Percentiles rank a stretch among this genome's conserved stretches.
Evolutionary conservation across 2,797 vertebrate genomes (phyloP).

Genomic region (Onychomys torridus): DNA sequence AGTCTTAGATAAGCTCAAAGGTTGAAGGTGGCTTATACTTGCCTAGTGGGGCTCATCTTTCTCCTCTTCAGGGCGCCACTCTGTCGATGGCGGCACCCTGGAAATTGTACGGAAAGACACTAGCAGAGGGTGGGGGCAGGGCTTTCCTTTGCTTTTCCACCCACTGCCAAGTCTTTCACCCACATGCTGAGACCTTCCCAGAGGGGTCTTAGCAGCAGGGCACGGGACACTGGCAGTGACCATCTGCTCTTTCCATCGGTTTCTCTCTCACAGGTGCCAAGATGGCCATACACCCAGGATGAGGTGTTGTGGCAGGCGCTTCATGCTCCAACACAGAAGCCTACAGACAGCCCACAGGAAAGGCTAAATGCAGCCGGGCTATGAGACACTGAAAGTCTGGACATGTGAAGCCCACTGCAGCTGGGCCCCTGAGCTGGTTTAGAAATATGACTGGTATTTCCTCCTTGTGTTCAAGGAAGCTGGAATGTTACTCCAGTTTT

Average conservation of each 20-base stretch:
- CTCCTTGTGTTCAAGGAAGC: background rate
- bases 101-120: background rate
- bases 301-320: background rate
- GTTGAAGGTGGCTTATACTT: accelerated
- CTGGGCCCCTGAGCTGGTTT: background rate
- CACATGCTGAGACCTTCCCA: background rate
- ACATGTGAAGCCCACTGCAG: background rate
- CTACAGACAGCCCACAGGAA: background rate
- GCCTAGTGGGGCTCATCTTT: background rate
- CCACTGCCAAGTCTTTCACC: background rate
- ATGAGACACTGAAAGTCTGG: background rate
- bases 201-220: background rate
- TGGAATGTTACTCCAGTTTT: background rate
- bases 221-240: background rate
- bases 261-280: background rate
- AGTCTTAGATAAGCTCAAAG: background rate
- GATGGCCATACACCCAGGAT: background rate
- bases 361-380: background rate
- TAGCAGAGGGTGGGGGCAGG: background rate
- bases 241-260: background rate
- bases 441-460: background rate
- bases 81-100: background rate
- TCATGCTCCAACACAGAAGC: background rate
- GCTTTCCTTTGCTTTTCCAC: background rate
- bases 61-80: accelerated